These are phyloP conservation scores for Pantala flavescens DNA, from an alignment of 1,140 invertebrate species.

Conservation along the genomic window DNA sequence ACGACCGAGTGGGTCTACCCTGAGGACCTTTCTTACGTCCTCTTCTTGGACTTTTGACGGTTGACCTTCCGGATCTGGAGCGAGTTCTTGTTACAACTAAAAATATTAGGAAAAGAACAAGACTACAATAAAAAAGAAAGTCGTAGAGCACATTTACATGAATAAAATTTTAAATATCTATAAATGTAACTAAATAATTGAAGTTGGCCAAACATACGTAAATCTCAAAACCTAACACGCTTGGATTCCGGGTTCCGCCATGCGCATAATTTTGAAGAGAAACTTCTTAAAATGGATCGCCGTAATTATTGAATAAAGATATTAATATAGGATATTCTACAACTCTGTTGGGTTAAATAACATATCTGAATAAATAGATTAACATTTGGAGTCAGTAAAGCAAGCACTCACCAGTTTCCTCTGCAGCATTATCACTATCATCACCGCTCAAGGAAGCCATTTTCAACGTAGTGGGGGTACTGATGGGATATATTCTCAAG, in stretches of 20 bases:
- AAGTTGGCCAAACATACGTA: no score
- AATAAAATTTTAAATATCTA: no score
- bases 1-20: not conserved
- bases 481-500: no score
- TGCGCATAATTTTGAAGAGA: not conserved
- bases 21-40: not conserved
- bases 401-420: not conserved
- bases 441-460: not conserved
- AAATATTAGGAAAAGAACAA: not conserved
- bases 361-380: no score
- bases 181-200: no score
- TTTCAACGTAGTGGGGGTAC: not conserved
- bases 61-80: not conserved
- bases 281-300: no score
- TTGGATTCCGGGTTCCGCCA: not conserved
- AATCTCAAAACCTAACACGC: not conserved
- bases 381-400: no score
- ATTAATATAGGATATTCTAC: no score
- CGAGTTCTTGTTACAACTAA: not conserved
- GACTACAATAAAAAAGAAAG: no score
- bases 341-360: no score
- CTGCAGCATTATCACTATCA: not conserved
- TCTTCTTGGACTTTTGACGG: slow-evolving; percentile 1
- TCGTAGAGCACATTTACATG: no score
- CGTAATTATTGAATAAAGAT: no score